Evolutionary conservation across 2,113 vertebrate genomes (phyloP), one percentile per base, ranked within the genome.

Genomic region (Aplodontia rufa): DNA sequence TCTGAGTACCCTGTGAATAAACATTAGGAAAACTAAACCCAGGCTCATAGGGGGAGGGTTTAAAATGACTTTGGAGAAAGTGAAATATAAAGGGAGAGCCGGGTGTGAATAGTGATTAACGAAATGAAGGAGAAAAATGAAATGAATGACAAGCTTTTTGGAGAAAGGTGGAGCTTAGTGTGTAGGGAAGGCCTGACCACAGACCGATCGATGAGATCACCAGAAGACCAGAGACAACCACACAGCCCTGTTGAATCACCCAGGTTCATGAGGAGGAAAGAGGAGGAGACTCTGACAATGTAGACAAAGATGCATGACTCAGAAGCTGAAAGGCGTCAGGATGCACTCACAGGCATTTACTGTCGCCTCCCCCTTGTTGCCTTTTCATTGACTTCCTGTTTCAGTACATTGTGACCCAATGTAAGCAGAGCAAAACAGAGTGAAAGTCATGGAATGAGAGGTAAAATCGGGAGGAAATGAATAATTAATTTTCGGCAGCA

Each of bases 221-320:
- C 6, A n/a, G 19, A 24, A 87, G 47, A 79, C 17, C 16, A 80
- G 69, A 40, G 28, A 37, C 19, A 49, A 45, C 37, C 60, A 1
- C 66, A 5, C 9, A 7, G 2, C 37, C 6, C 24, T 4, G 4
- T 37, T 37, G 30, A 24, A 40, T 5, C 42, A 35, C 30, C 26
- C 4, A 0, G 0, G 2, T 74, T n/a, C 9, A 3, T 2, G 22
- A 3, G 30, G 35, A 8, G 32, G 66, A 22, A 32, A 30, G 28
- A 79, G 86, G 35, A 68, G 60, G 64, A 71, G 10, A 11, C 30
- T 13, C 14, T 20, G 82, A 42, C 3, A 32, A 0, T 17, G 30
- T 16, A 5, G 30, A 16, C 35, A 68, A n/a, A 24, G 13, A 1
- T 26, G 3, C 10, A 5, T 26, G 11, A 40, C 49, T 79, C 22